phyloP scores from a whole-genome alignment of 2,888 invertebrate species.

The Nemapogon koenigi region DNA sequence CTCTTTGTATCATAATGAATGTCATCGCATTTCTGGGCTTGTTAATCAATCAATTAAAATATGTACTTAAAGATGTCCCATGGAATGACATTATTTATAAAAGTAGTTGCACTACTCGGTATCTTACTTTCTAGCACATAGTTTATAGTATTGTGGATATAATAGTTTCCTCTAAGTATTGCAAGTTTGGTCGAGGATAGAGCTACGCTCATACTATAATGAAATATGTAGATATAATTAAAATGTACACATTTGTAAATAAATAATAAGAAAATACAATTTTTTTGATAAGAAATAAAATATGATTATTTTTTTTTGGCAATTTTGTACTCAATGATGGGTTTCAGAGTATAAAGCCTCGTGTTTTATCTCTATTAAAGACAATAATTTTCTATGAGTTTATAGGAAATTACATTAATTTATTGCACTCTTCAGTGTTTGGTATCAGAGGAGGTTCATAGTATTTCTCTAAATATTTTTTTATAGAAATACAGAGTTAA shows the following conservation, averaged over 20 bases:
- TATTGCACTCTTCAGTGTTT: too few relatives aligned
- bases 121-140: too few relatives aligned
- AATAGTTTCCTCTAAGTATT: not conserved
- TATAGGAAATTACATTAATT: too few relatives aligned
- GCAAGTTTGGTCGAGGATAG: constrained; percentile 6
- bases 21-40: too few relatives aligned
- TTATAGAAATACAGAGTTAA: too few relatives aligned
- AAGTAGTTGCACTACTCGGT: too few relatives aligned
- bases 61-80: constrained; percentile 35
- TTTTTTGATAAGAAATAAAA: constrained; percentile 21
- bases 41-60: constrained; percentile 48
- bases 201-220: constrained; percentile 6
- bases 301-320: constrained; percentile 48
- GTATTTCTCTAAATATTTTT: too few relatives aligned
- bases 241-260: constrained; percentile 26
- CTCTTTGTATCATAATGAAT: not conserved
- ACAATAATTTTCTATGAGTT: not conserved
- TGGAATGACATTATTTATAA: not conserved
- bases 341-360: constrained; percentile 27
- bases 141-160: too few relatives aligned
- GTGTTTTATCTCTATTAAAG: constrained; percentile 7
- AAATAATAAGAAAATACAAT: constrained; percentile 17
- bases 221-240: constrained; percentile 22
- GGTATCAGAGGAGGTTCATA: too few relatives aligned
- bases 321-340: constrained; percentile 63